phyloP scores from a whole-genome alignment of 2,888 invertebrate genomes.

The Platerodrilus igneus region DNA sequence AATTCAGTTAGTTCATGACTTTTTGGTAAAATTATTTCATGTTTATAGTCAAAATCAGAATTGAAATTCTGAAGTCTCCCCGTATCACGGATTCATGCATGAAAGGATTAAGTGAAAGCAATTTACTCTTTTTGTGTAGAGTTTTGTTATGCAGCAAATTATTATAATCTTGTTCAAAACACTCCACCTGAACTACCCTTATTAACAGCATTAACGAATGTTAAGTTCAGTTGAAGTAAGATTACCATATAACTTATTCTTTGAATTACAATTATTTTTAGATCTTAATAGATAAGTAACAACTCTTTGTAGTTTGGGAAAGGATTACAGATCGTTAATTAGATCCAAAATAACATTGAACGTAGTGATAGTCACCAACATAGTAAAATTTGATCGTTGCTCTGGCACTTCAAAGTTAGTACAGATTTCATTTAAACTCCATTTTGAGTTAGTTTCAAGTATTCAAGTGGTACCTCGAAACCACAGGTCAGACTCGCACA shows the following conservation, averaged over 20 bases:
- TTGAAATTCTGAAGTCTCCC: no score
- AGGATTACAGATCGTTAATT: slow-evolving; percentile 4
- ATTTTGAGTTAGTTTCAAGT: neutral
- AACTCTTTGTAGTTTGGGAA: slow-evolving; percentile 8
- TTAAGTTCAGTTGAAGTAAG: slow-evolving; percentile 6
- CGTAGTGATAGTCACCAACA: neutral
- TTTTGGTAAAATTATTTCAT: no score
- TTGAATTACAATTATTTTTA: slow-evolving; percentile 8
- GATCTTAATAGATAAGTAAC: slow-evolving; percentile 13
- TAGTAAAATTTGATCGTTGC: neutral
- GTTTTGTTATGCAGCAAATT: neutral
- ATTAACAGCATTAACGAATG: slow-evolving; percentile 1
- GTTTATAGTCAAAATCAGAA: no score
- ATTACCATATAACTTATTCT: neutral
- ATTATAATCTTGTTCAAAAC: slow-evolving; percentile 1
- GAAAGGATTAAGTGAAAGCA: slow-evolving; percentile 17
- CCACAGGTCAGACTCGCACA: slow-evolving; percentile 10
- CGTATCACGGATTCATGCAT: no score
- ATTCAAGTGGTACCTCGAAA: slow-evolving; percentile 15
- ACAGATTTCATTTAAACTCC: neutral
- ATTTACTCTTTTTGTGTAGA: slow-evolving; percentile 8
- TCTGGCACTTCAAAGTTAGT: slow-evolving; percentile 2
- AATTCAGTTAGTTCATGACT: no score
- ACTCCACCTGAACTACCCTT: slow-evolving; percentile 3
- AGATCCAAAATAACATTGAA: no score